Evolutionary conservation across 2,888 invertebrate species (phyloP), one percentile per base, ranked within the genome.

Genomic region (Malachius bipustulatus): DNA sequence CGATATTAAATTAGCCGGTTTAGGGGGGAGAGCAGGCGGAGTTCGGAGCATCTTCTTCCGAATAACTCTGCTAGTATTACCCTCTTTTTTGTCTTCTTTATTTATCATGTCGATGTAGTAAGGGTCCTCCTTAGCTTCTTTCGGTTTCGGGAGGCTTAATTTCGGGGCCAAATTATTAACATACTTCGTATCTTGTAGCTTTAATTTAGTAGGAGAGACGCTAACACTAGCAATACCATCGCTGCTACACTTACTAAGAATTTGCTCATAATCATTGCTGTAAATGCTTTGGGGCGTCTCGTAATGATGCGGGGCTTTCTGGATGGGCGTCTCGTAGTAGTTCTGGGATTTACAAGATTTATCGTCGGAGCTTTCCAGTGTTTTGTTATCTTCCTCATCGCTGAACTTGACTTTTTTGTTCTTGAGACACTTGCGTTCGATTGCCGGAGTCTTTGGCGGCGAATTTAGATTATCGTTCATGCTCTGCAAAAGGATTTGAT

Each of bases 401-500:
- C 57, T 57, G 38, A 63, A 64, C 41, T 62, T 63, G 1, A 63
- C 63, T 34, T 55, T 48, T 47, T 64, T 62, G 38, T 50, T 56
- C 37, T 52, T 58, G 10, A 38, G 32, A 2, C 43, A 38, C 44
- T 60, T 60, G 15, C 60, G 43, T 37, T 62, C 62, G 11, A 56
- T 44, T 13, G 53, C 57, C 4, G 64, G 63, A 4, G 60, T 60
- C 52, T 63, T 63, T 2, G 63, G 63, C 6, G 64, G 63, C 1
- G 63, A 62, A 42, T 51, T 55, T 26, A 57, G 46, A 0, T 52
- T 37, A 39, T 71, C 71, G 39, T 70, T 70, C 49, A 70, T 70
- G 55, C 85, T 84, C 48, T 83, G 79, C 16, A 87, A 61, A 26
- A 87, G 63, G 48, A 87, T 87, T 62, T 82, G 85, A 64, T 85